Conservation (phyloP, 2,888 invertebrate genomes). For the Anthophora plumipes region DNA sequence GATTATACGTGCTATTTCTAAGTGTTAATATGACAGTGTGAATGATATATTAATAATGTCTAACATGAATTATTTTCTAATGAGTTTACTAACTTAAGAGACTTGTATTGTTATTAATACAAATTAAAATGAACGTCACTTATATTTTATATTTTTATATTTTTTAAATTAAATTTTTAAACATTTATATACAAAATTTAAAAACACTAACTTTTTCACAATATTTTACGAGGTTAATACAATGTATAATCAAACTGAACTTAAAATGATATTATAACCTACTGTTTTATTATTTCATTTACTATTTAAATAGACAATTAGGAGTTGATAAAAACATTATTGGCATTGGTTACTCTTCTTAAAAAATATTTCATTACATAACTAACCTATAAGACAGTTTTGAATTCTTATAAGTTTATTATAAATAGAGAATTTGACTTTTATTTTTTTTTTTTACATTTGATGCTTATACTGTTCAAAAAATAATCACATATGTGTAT, state of each 20-base stretch:
- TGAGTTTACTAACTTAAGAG: not conserved
- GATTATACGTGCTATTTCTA: not conserved
- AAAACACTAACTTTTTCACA: not conserved
- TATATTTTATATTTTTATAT: slow-evolving; percentile 7
- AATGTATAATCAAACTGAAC: not conserved
- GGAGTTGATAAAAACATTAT: slow-evolving; percentile 16
- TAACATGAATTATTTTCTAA: not conserved
- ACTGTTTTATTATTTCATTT: not conserved
- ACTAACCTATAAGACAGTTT: slow-evolving; percentile 20
- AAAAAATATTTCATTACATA: slow-evolving; percentile 17
- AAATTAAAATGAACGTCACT: slow-evolving; percentile 29
- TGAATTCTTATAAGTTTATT: not conserved
- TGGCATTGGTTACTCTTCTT: slow-evolving; percentile 36
- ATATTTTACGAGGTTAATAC: not conserved
- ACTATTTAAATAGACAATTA: slow-evolving; percentile 5
- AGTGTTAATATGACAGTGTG: not conserved
- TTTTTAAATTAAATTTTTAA: slow-evolving; percentile 25
- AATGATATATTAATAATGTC: not conserved
- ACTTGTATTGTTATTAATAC: not conserved
- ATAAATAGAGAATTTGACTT: not conserved
- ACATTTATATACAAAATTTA: not conserved
- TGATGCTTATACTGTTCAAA: not conserved
- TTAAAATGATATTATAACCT: slow-evolving; percentile 1
- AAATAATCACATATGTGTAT: not conserved
- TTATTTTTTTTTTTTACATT: slow-evolving; percentile 16